A percentile compares a stretch with the other conserved stretches of the same genome.
Evolutionary conservation across 2,113 vertebrate genomes (phyloP).

Genomic region (Tupaia chinensis): DNA sequence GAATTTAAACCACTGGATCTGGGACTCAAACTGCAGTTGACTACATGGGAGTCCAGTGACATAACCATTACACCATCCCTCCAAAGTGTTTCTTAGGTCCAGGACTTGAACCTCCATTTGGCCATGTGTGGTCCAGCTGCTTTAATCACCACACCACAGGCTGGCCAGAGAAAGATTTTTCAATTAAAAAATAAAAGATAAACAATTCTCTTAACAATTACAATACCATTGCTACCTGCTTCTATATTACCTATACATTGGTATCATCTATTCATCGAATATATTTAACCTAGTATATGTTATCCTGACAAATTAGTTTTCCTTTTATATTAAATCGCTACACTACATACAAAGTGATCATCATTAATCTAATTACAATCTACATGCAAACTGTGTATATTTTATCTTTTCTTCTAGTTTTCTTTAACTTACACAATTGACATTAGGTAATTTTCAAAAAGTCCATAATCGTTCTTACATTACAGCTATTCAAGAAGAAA

Average conservation of each 20-base stretch:
- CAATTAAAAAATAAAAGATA: neutral
- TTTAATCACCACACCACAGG: too few species aligned
- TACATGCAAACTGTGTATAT: neutral
- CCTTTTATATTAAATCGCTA: constrained; percentile 5
- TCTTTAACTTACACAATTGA: neutral
- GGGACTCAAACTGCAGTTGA: too few species aligned
- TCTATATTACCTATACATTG: neutral
- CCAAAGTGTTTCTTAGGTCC: too few species aligned
- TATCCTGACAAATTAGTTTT: neutral
- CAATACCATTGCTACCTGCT: neutral
- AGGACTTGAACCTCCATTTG: too few species aligned
- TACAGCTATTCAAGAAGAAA: neutral
- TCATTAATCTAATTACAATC: neutral
- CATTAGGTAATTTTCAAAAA: neutral
- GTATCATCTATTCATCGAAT: neutral
- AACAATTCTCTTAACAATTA: neutral
- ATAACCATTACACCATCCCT: too few species aligned
- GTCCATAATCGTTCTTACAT: neutral
- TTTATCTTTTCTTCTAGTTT: neutral
- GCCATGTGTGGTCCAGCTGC: too few species aligned
- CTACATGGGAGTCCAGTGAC: too few species aligned
- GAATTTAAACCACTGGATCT: too few species aligned
- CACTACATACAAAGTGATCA: neutral
- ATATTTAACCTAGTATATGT: neutral
- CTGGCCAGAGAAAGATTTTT: too few species aligned